phyloP scores from a whole-genome alignment of 2,888 invertebrate species.

The Dicranocentrus wangi region DNA sequence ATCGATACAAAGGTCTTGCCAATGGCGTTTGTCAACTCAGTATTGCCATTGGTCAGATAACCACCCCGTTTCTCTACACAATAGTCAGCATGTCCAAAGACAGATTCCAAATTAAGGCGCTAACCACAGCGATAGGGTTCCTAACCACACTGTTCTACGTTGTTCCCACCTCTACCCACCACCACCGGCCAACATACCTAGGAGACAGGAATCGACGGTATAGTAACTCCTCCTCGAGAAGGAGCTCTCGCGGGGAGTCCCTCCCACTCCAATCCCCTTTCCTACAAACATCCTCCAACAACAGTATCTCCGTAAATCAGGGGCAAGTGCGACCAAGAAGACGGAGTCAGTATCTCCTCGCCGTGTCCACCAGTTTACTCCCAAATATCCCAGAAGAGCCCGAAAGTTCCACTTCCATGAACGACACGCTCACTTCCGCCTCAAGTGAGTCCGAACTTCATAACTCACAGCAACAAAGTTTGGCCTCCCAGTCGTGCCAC shows the following conservation, averaged over 20 bases:
- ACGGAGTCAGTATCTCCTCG: slow-evolving; percentile 63
- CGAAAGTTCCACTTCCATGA: slow-evolving; percentile 60
- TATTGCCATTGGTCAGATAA: slow-evolving; percentile 68
- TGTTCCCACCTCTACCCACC: slow-evolving; percentile 22
- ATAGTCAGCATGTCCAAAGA: slow-evolving; percentile 58
- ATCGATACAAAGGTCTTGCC: slow-evolving; percentile 66
- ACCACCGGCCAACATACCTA: slow-evolving; percentile 1
- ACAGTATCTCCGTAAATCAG: slow-evolving; percentile 21
- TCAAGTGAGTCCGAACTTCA: slow-evolving; percentile 53
- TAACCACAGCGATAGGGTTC: slow-evolving; percentile 67
- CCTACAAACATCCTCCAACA: slow-evolving; percentile 15
- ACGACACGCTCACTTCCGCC: slow-evolving; percentile 37
- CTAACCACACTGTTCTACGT: slow-evolving; percentile 65
- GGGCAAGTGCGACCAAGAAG: slow-evolving; percentile 49
- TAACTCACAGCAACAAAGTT: not conserved
- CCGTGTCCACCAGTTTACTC: slow-evolving; percentile 63
- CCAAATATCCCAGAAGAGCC: slow-evolving; percentile 71
- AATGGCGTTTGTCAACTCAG: slow-evolving; percentile 68
- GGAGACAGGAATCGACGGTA: slow-evolving; percentile 40
- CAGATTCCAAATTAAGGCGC: slow-evolving; percentile 66
- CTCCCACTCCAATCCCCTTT: slow-evolving; percentile 42
- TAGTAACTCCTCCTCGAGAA: slow-evolving; percentile 11
- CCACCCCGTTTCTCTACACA: slow-evolving; percentile 66
- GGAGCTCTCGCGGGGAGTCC: slow-evolving; percentile 34
- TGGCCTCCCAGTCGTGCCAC: slow-evolving; percentile 33